These are phyloP conservation scores for Trematomus bernacchii DNA, from an alignment of 2,797 vertebrate species.

Conservation along the genomic window DNA sequence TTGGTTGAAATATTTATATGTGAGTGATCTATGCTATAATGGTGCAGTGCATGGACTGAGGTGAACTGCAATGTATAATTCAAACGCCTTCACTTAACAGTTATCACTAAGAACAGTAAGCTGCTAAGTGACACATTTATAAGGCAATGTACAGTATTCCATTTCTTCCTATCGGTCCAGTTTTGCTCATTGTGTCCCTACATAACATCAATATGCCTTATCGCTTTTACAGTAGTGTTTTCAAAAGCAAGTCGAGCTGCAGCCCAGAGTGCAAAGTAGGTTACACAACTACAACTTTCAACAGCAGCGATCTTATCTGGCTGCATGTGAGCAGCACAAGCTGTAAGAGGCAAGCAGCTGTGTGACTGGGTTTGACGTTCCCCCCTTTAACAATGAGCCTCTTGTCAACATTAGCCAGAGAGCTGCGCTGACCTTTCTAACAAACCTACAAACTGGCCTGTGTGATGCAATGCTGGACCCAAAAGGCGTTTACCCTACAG, in stretches of 20 bases:
- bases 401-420: slow-evolving; percentile 68
- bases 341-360: slow-evolving; percentile 69
- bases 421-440: slow-evolving; percentile 68
- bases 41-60: background rate
- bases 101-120: background rate
- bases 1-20: slow-evolving; percentile 19
- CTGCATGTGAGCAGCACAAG: slow-evolving; percentile 63
- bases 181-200: background rate
- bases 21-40: background rate
- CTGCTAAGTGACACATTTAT: background rate
- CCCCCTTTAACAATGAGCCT: slow-evolving; percentile 65
- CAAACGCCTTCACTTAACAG: slow-evolving; percentile 16
- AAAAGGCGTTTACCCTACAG: slow-evolving; percentile 16
- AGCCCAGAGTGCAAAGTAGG: slow-evolving; percentile 63
- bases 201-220: slow-evolving; percentile 8
- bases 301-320: slow-evolving; percentile 75
- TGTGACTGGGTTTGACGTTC: slow-evolving; percentile 69
- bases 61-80: slow-evolving; percentile 28
- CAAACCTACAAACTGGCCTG: slow-evolving; percentile 48
- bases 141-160: background rate
- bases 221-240: slow-evolving; percentile 8
- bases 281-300: slow-evolving; percentile 66
- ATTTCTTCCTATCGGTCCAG: background rate
- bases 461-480: slow-evolving; percentile 27
- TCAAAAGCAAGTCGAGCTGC: slow-evolving; percentile 43